phyloP scores from a whole-genome alignment of 1,140 invertebrate species.

The Solenopsis fugax region DNA sequence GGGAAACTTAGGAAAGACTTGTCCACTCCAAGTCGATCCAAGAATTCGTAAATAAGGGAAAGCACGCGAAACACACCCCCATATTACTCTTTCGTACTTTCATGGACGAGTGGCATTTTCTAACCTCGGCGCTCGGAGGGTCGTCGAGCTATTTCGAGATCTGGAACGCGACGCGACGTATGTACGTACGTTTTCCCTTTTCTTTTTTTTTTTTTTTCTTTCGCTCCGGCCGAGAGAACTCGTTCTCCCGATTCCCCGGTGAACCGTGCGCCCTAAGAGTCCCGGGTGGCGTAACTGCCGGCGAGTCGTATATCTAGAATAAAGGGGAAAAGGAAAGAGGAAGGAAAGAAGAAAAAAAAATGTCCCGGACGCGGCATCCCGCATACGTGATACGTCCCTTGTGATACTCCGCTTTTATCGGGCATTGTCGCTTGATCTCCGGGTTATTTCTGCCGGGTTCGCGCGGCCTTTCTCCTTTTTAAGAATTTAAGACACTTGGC shows the following conservation, averaged over 20 bases:
- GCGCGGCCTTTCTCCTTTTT: not conserved
- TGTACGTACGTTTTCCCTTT: slow-evolving; percentile 16
- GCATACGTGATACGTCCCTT: slow-evolving; percentile 59
- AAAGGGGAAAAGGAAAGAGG: not conserved
- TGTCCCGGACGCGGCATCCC: slow-evolving; percentile 24
- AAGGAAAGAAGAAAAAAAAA: not conserved
- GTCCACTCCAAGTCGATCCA: not conserved
- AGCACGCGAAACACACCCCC: not conserved
- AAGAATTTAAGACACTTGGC: slow-evolving; percentile 35
- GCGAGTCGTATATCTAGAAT: slow-evolving; percentile 36
- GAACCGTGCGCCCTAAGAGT: slow-evolving; percentile 52
- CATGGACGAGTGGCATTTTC: slow-evolving; percentile 1
- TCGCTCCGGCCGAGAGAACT: slow-evolving; percentile 4
- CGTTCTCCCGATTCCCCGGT: slow-evolving; percentile 50
- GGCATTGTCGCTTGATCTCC: slow-evolving; percentile 31
- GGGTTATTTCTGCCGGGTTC: not conserved
- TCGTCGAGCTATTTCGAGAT: slow-evolving; percentile 53
- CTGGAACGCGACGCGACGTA: slow-evolving; percentile 24
- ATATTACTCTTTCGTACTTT: slow-evolving; percentile 16
- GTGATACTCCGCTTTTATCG: slow-evolving; percentile 26
- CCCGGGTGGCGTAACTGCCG: slow-evolving; percentile 38
- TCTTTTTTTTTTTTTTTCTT: not conserved
- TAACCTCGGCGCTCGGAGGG: slow-evolving; percentile 5
- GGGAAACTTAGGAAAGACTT: not conserved
- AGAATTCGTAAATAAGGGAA: slow-evolving; percentile 8